Conservation (phyloP, 1,140 invertebrate genomes). For the Luehdorfia chinensis region DNA sequence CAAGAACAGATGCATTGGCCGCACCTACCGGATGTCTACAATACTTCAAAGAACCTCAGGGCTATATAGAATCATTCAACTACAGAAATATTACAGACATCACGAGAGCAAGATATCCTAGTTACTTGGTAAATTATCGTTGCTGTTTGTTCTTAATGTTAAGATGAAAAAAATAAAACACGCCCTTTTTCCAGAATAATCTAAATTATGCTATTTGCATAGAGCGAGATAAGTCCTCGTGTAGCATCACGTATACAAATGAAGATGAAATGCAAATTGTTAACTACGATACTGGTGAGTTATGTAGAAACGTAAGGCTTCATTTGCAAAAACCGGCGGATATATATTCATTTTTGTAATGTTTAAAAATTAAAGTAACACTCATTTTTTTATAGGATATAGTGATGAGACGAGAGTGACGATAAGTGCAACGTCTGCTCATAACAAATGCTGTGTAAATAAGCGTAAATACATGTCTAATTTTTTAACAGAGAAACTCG, state of each 20-base stretch:
- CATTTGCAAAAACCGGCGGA: background rate
- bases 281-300: slow-evolving; percentile 80
- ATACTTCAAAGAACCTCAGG: slow-evolving; percentile 79
- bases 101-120: slow-evolving; percentile 68
- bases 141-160: background rate
- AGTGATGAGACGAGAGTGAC: too few relatives aligned
- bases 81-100: slow-evolving; percentile 79
- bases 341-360: too few relatives aligned
- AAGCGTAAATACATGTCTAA: too few relatives aligned
- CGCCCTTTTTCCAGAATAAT: slow-evolving; percentile 85
- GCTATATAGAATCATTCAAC: slow-evolving; percentile 84
- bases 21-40: slow-evolving; percentile 83
- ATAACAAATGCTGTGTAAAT: too few relatives aligned
- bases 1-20: slow-evolving; percentile 37
- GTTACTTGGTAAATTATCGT: slow-evolving; percentile 77
- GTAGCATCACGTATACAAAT: slow-evolving; percentile 82
- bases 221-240: slow-evolving; percentile 78
- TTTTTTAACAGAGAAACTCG: too few relatives aligned
- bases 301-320: background rate
- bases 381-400: too few relatives aligned
- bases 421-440: too few relatives aligned
- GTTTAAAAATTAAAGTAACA: too few relatives aligned
- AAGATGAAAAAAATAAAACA: slow-evolving; percentile 10
- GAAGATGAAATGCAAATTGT: slow-evolving; percentile 79
- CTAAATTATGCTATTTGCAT: slow-evolving; percentile 89